phyloP scores from a whole-genome alignment of 2,888 invertebrate genomes.

The Drosophila pseudotalamancana region DNA sequence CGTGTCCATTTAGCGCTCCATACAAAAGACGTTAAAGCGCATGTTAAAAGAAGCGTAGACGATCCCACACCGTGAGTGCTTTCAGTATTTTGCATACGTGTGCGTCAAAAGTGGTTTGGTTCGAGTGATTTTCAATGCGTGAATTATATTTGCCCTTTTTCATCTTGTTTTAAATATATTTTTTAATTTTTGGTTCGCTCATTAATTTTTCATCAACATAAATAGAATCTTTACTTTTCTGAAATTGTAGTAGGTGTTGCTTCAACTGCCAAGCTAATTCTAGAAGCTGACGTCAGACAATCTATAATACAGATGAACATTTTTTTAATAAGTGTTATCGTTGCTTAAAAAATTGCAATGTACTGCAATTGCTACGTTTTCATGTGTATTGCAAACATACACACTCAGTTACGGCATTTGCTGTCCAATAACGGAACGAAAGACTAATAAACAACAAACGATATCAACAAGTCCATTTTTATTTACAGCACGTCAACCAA shows the following conservation, averaged over 20 bases:
- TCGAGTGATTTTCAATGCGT: conserved; percentile 13
- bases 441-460: conserved; percentile 29
- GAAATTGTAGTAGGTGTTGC: too few species aligned
- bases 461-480: conserved; percentile 38
- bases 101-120: conserved; percentile 51
- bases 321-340: too few species aligned
- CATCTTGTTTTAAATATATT: conserved; percentile 30
- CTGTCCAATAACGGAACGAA: conserved; percentile 16
- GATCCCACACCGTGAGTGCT: conserved; percentile 50
- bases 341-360: too few species aligned
- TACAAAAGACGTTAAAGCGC: conserved; percentile 35
- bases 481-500: conserved; percentile 44
- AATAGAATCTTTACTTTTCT: too few species aligned
- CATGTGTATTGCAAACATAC: background rate
- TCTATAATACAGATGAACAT: too few species aligned
- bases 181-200: background rate
- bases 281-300: too few species aligned
- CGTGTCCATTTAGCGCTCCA: conserved; percentile 51
- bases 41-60: conserved; percentile 23
- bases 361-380: too few species aligned
- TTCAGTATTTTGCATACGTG: conserved; percentile 68
- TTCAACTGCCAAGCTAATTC: too few species aligned
- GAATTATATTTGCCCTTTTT: conserved; percentile 33
- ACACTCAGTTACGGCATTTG: conserved; percentile 12
- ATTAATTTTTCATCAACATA: too few species aligned